Base-by-base conservation (phyloP, 2,113 vertebrate species). In the Cephalophus harveyi region DNA sequence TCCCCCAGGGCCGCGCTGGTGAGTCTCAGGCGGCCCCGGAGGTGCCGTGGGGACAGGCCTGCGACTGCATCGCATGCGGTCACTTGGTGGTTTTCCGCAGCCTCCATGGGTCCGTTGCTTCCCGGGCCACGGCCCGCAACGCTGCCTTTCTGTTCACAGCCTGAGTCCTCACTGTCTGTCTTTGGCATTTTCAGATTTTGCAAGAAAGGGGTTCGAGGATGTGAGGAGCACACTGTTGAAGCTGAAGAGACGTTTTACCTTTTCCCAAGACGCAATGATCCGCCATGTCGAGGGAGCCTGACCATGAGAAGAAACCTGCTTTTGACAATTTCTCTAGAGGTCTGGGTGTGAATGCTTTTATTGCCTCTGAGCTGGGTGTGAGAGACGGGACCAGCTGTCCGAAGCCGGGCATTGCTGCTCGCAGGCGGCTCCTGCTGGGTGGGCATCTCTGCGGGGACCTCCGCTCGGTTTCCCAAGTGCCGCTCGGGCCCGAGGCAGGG, bases 131-230 rank as follows among this genome's bases (percentile, higher is more conserved):
- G 1, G 67, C 19, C 67, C 19, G 5, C 71, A 43, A 8, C 30
- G 10, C 36, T 16, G 15, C 27, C 8, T 87, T 74, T 48, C 28
- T 4, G 1, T 33, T n/a, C 36, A 46, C 6, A 6, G 14, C 81
- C n/a, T 1, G 1, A 2, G 2, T 57, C 76, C 52, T 97, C 89
- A 86, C 13, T 50, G 19, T 94, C 62, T 71, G 43, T 19, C 10
- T 84, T 46, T 97, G 60, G 57, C 96, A 27, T 98, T 28, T 99
- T 91, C 99, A 99, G 99, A 99, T 99, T 98, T 99, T 99, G 98
- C 99, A 99, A 99, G 99, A 99, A 97, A 99, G 99, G 86, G 99
- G 99, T 87, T 99, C 99, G 43, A 99, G 99, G 98, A 99, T 99
- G 99, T 99, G 99, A 99, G 98, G 98, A 98, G 94, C 27, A 95